Evolutionary conservation across 1,140 invertebrate genomes (phyloP).

Genomic region (Dinoponera quadriceps): DNA sequence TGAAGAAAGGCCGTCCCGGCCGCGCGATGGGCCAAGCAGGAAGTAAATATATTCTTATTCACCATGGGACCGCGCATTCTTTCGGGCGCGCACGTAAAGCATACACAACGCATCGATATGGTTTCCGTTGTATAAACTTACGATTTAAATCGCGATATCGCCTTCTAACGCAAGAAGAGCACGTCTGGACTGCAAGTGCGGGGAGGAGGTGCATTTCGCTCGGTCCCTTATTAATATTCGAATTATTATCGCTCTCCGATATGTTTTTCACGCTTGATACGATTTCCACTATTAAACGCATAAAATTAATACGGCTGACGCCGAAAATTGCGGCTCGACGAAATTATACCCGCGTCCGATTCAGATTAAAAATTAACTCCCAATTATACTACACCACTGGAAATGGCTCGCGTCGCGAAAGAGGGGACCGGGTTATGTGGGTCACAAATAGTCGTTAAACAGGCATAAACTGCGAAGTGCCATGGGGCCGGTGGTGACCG

Average conservation of each 20-base stretch:
- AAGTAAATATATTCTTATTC: constrained; percentile 63
- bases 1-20: constrained; percentile 11
- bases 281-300: background rate
- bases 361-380: constrained; percentile 40
- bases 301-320: constrained; percentile 5
- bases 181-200: no score
- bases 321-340: background rate
- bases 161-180: background rate
- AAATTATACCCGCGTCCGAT: background rate
- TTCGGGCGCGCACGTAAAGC: constrained; percentile 32
- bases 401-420: constrained; percentile 5
- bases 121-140: constrained; percentile 58
- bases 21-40: constrained; percentile 37
- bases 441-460: constrained; percentile 25
- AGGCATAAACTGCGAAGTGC: constrained; percentile 9
- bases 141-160: constrained; percentile 53
- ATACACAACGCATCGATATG: constrained; percentile 13
- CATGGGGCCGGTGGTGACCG: no score
- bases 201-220: no score
- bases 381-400: constrained; percentile 27
- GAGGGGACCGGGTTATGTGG: background rate
- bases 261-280: background rate
- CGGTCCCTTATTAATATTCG: no score
- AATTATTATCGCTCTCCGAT: background rate
- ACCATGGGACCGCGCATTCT: constrained; percentile 21